Base-by-base conservation (phyloP, 1,140 invertebrate species). In the Carposina sasakii region DNA sequence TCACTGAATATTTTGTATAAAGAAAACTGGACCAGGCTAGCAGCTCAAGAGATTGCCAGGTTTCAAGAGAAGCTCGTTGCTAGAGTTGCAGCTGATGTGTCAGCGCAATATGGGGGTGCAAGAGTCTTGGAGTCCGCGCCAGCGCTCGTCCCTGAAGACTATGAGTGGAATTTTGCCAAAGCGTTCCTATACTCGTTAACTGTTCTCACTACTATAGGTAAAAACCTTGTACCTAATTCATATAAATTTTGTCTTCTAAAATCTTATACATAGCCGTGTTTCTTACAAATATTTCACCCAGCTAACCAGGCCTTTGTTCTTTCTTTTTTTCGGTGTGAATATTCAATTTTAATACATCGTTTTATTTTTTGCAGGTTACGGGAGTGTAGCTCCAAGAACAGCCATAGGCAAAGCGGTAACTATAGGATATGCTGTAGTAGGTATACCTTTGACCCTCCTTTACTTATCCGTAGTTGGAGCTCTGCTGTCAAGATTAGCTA, bases 121-220 rank as follows among this genome's bases (percentile, higher is more conserved):
- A 82, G 77, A 60, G 88, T 70, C 36, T 66, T 76, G 61, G 84
- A 69, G 62, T 82, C 60, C 54, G 85, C 81, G 21, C 86, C 78
- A 34, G 85, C 78, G 16, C 78, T 86, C 60, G 85, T 86, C 20
- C 75, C 83, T 10, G 85, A 90, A 43, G 86, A 91, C 20, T 91
- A 91, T 69, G 92, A 96, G 67, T 99, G 95, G 95, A 96, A 93
- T 64, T 96, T 98, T 69, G 94, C 95, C 17, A 94, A 94, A 71
- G 94, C 96, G 12, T 98, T 98, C 81, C 90, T 98, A 16, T 99
- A 98, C 86, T 98, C 96, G 12, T 88, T 99, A 42, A 98, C 97
- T 15, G 94, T 98, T 37, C 90, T 98, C 26, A 98, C 96, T 2
- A 98, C 96, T 50, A 98, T 98, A 73, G 97, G 96, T 98, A 87